A percentile compares a stretch with the other conserved stretches of the same genome.
These are phyloP conservation scores for Eupsittula cactorum DNA, from an alignment of 2,113 vertebrate genomes.

Conservation along the genomic window DNA sequence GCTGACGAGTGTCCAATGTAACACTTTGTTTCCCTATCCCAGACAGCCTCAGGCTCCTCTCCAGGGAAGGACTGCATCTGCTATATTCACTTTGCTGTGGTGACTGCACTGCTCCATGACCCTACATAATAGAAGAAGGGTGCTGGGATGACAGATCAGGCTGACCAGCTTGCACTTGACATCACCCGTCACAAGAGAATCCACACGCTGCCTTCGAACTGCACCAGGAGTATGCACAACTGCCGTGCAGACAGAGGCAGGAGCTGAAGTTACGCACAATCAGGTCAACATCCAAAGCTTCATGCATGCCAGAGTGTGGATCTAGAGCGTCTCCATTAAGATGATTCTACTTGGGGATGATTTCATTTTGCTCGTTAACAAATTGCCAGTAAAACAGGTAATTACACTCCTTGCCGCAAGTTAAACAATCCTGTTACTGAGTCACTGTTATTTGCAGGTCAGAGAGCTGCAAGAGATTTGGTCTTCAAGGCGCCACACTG, in stretches of 20 bases:
- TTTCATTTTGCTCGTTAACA: neutral
- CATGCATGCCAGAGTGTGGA: accelerated
- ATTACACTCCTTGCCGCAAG: neutral
- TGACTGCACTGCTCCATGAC: neutral
- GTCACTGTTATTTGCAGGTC: neutral
- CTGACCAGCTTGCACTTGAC: slow-evolving; percentile 27
- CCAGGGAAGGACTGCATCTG: neutral
- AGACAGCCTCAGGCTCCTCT: neutral
- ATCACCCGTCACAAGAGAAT: neutral
- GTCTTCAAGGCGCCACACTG: slow-evolving; percentile 45
- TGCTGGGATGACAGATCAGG: neutral
- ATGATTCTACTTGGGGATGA: neutral
- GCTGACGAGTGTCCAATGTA: neutral
- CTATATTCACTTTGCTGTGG: neutral
- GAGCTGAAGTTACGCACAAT: accelerated
- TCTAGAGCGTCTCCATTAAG: neutral
- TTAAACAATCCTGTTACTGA: neutral
- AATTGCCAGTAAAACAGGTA: neutral
- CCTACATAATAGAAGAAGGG: slow-evolving; percentile 29
- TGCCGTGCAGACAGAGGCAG: accelerated
- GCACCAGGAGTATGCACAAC: accelerated
- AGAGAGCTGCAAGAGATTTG: neutral
- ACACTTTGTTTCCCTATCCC: neutral
- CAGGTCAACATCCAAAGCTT: neutral
- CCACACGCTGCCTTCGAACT: neutral